Conservation (phyloP, 2,797 vertebrate genomes). For the Onychomys leucogaster region DNA sequence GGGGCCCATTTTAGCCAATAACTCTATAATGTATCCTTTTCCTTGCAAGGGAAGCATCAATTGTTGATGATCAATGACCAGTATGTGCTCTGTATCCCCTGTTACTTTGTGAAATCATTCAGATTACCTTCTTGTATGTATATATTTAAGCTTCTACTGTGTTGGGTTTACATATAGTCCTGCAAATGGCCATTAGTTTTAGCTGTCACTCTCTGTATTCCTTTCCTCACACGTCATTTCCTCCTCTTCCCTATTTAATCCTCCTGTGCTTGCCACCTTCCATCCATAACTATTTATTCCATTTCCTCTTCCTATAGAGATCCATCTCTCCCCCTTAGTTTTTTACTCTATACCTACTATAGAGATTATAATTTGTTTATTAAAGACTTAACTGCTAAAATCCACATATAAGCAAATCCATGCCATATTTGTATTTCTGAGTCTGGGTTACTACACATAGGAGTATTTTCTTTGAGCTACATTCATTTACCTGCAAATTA, state of each 20-base stretch:
- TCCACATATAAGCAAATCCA: background rate
- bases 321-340: background rate
- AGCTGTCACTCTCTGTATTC: background rate
- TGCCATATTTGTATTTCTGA: background rate
- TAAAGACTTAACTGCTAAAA: background rate
- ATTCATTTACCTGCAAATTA: background rate
- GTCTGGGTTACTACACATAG: background rate
- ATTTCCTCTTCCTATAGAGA: background rate
- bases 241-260: background rate
- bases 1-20: background rate
- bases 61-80: background rate
- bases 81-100: background rate
- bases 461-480: background rate
- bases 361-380: background rate
- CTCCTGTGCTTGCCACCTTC: background rate
- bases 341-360: background rate
- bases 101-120: background rate
- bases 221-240: background rate
- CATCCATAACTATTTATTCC: background rate
- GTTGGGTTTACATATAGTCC: background rate
- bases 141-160: background rate
- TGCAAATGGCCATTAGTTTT: background rate
- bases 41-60: background rate
- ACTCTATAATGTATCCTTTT: background rate
- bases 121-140: background rate